Conservation (phyloP, 2,797 vertebrate species). For the Muraenolepis orangiensis region DNA sequence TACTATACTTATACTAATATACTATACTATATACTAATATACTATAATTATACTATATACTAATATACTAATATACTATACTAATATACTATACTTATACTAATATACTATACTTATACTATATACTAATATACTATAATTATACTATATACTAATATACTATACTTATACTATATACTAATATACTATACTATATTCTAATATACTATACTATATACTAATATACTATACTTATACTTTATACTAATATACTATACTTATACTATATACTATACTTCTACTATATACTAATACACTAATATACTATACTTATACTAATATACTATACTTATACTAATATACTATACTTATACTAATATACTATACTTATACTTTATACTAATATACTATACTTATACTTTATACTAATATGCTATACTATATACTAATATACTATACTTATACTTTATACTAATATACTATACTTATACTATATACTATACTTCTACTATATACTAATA, state of each 20-base stretch:
- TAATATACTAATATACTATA: no score
- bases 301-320: background rate
- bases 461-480: background rate
- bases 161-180: background rate
- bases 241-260: background rate
- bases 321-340: no score
- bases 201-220: no score
- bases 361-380: no score
- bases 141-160: background rate
- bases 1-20: background rate
- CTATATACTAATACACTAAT: no score
- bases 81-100: background rate
- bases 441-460: background rate
- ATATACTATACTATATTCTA: background rate
- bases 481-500: no score
- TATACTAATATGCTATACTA: no score
- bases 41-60: background rate
- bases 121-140: background rate
- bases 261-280: no score
- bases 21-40: no score
- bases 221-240: background rate
- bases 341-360: background rate
- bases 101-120: no score
- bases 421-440: background rate
- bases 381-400: background rate